Percentiles rank a stretch among this genome's conserved stretches.
phyloP scores from a whole-genome alignment of 2,797 vertebrate genomes.

The Gobionotothen gibberifrons region DNA sequence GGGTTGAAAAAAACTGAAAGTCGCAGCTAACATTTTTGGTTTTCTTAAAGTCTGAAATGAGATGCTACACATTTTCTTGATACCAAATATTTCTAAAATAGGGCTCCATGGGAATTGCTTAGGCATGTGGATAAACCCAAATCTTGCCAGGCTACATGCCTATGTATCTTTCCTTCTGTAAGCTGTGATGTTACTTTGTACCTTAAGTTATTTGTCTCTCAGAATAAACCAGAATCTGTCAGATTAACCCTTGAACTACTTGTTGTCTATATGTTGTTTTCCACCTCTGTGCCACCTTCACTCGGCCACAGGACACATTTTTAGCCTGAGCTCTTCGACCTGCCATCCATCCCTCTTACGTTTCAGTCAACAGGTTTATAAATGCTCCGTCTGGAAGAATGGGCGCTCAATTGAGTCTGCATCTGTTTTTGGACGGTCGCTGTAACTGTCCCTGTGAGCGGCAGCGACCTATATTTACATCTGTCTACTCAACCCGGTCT shows the following conservation, averaged over 20 bases:
- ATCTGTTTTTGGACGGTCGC: conserved; percentile 43
- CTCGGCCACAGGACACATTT: conserved; percentile 16
- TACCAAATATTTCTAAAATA: neutral
- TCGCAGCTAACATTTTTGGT: too few species aligned
- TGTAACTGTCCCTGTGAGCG: conserved; percentile 22
- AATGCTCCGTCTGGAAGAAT: conserved; percentile 53
- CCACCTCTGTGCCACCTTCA: conserved; percentile 8
- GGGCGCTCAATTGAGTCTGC: conserved; percentile 32
- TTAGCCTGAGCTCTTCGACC: conserved; percentile 29
- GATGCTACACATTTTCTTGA: neutral
- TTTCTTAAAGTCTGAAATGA: neutral
- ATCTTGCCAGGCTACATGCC: neutral
- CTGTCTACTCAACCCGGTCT: too few species aligned
- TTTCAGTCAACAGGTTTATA: conserved; percentile 61
- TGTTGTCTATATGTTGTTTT: neutral
- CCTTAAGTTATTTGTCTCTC: neutral
- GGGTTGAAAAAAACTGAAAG: too few species aligned
- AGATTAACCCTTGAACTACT: neutral
- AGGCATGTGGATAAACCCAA: neutral
- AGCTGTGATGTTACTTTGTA: neutral
- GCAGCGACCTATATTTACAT: conserved; percentile 63
- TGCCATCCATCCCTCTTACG: conserved; percentile 38
- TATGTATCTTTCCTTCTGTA: neutral
- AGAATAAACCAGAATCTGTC: neutral
- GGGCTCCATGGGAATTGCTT: too few species aligned